Evolutionary conservation across 2,797 vertebrate genomes (phyloP).

Genomic region (Microtus californicus): DNA sequence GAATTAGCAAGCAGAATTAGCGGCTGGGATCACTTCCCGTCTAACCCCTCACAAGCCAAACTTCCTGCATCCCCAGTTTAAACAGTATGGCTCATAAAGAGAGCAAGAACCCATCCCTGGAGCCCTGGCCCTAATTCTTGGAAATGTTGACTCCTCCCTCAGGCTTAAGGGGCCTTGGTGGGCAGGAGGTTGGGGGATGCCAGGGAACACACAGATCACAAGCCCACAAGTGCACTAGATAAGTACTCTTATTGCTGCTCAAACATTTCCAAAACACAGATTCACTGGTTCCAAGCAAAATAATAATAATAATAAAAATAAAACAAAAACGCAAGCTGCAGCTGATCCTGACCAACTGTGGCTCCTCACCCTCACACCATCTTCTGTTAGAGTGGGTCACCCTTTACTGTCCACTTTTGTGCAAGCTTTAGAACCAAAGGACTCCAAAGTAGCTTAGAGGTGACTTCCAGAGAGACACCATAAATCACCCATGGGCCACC

Average conservation of each 20-base stretch:
- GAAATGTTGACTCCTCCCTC: not conserved
- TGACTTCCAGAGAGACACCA: not conserved
- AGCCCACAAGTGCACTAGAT: not conserved
- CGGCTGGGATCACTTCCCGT: not conserved
- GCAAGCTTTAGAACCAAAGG: not conserved
- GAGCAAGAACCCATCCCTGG: not conserved
- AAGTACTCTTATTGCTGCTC: not conserved
- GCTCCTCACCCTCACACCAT: not conserved
- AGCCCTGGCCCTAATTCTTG: not conserved
- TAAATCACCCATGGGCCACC: not conserved
- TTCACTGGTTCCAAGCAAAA: not conserved
- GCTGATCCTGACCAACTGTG: fast-evolving
- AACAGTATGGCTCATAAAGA: not conserved
- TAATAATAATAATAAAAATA: no score
- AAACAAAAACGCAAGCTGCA: not conserved
- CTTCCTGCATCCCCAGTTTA: not conserved
- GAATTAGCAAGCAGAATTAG: not conserved
- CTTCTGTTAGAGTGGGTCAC: not conserved
- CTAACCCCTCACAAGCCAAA: not conserved
- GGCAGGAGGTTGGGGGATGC: not conserved
- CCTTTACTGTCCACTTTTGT: not conserved
- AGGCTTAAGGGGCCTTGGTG: not conserved
- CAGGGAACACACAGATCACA: not conserved
- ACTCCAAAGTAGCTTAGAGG: not conserved
- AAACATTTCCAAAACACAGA: not conserved